Evolutionary conservation across 1,140 invertebrate genomes (phyloP).

Genomic region (Teleopsis dalmanni): DNA sequence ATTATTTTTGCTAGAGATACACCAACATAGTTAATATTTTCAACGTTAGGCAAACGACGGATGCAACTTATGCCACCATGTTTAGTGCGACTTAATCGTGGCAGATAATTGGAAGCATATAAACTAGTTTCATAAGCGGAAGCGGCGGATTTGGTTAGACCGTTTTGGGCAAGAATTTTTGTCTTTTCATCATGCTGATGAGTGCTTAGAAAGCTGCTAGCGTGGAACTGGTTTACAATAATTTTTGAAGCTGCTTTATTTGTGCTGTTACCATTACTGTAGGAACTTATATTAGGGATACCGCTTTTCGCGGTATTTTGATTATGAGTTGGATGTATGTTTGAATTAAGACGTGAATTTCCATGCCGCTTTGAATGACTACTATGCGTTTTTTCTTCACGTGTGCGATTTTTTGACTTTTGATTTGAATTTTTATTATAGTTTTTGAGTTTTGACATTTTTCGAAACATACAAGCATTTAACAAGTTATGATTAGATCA

Average conservation of each 20-base stretch:
- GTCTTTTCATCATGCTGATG: slow-evolving; percentile 33
- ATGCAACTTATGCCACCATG: neutral
- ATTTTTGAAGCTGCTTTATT: slow-evolving; percentile 29
- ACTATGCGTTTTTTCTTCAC: no score
- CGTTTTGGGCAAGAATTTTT: slow-evolving; percentile 36
- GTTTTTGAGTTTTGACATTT: no score
- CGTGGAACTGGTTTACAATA: slow-evolving; percentile 41
- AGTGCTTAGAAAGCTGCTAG: slow-evolving; percentile 31
- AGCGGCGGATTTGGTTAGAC: slow-evolving; percentile 36
- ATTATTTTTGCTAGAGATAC: slow-evolving; percentile 28
- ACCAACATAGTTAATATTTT: slow-evolving; percentile 22
- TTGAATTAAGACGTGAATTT: no score
- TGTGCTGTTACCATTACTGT: slow-evolving; percentile 18
- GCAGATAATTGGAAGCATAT: slow-evolving; percentile 31
- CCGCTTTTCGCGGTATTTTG: slow-evolving; percentile 6
- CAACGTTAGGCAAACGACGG: slow-evolving; percentile 12
- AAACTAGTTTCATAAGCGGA: slow-evolving; percentile 35
- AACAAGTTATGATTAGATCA: no score
- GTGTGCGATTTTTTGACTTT: no score
- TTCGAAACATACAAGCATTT: no score
- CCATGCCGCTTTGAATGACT: no score
- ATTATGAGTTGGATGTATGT: neutral
- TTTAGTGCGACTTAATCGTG: neutral
- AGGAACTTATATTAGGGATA: neutral
- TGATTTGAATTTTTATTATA: no score